These are phyloP conservation scores for Mimas tiliae DNA, from an alignment of 2,888 invertebrate species.

Conservation along the genomic window DNA sequence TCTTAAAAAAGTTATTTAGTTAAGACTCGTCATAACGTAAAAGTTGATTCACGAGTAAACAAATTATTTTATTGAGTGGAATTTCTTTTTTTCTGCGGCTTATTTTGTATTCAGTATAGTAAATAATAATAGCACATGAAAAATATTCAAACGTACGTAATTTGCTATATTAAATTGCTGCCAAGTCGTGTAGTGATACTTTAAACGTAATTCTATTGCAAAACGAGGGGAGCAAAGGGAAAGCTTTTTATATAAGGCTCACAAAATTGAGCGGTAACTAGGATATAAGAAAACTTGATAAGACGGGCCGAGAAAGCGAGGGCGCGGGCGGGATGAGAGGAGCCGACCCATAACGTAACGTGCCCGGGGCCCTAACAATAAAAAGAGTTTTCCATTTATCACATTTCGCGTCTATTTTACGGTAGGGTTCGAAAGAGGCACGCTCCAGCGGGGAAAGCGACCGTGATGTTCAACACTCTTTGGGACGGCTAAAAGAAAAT, in stretches of 20 bases:
- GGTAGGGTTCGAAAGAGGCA: constrained; percentile 75
- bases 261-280: constrained; percentile 80
- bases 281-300: constrained; percentile 80
- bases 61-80: too few species aligned
- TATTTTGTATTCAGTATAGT: not conserved
- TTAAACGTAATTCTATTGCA: constrained; percentile 64
- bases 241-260: constrained; percentile 70
- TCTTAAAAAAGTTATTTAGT: too few species aligned
- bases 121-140: not conserved
- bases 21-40: not conserved
- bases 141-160: constrained; percentile 10
- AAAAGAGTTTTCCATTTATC: constrained; percentile 84
- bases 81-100: not conserved
- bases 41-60: not conserved
- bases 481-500: constrained; percentile 76
- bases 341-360: constrained; percentile 75
- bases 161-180: constrained; percentile 43
- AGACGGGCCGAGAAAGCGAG: constrained; percentile 66
- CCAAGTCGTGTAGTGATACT: constrained; percentile 60
- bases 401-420: constrained; percentile 84
- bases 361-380: constrained; percentile 75
- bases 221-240: constrained; percentile 58
- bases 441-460: constrained; percentile 67
- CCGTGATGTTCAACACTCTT: constrained; percentile 70
- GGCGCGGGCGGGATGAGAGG: constrained; percentile 62